A percentile compares a stretch with the other conserved stretches of the same genome.
phyloP scores from a whole-genome alignment of 2,113 vertebrate species.

The Tringa solitaria region DNA sequence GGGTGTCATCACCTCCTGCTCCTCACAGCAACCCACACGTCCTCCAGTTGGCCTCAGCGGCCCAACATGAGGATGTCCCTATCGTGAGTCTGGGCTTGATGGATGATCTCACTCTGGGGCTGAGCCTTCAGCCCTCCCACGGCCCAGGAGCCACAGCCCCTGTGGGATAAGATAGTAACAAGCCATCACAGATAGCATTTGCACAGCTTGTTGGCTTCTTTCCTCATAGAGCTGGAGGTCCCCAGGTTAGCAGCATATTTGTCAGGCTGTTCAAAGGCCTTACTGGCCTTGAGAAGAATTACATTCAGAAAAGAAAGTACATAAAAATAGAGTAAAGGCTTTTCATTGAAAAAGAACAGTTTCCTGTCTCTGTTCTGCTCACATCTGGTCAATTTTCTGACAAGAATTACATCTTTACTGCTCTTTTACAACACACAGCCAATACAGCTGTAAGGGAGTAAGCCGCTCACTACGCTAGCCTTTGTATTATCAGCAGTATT shows the following conservation, averaged over 20 bases:
- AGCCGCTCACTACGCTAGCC: neutral
- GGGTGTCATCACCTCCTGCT: neutral
- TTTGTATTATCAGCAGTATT: neutral
- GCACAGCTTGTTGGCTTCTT: neutral
- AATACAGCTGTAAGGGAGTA: neutral
- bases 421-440: neutral
- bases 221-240: neutral
- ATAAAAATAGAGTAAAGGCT: neutral
- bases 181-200: neutral
- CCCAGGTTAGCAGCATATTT: neutral
- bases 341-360: neutral
- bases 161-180: neutral
- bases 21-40: neutral
- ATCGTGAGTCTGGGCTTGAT: fast-evolving
- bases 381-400: conserved; percentile 16
- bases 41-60: neutral
- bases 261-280: neutral
- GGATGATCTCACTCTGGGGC: neutral
- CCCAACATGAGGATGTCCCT: neutral
- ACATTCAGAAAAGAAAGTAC: neutral
- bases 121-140: neutral
- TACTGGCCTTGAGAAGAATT: neutral
- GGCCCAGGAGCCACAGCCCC: neutral
- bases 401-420: conserved; percentile 1
- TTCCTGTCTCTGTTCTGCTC: conserved; percentile 17